phyloP scores from a whole-genome alignment of 2,113 vertebrate genomes.

The Stegostoma tigrinum region DNA sequence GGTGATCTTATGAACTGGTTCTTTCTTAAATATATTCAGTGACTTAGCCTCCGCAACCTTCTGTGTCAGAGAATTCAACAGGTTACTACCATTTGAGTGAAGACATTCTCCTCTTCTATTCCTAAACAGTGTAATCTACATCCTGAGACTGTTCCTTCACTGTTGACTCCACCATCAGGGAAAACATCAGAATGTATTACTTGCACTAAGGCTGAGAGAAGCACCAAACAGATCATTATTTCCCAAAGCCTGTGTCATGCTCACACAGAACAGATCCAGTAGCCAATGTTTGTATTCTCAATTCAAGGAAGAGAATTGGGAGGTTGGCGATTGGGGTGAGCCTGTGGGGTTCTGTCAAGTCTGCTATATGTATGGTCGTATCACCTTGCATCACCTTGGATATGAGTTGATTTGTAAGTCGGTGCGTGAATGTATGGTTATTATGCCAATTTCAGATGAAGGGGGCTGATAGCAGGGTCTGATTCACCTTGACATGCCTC shows the following conservation, averaged over 20 bases:
- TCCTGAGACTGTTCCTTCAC: too few species aligned
- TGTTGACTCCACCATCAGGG: too few species aligned
- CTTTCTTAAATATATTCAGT: too few species aligned
- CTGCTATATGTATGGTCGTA: not conserved
- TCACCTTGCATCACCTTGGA: not conserved
- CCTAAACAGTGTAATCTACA: too few species aligned
- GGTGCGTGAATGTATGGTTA: not conserved
- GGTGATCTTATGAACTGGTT: too few species aligned
- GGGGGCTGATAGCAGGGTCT: too few species aligned
- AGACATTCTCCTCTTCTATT: too few species aligned
- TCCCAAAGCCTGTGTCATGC: not conserved
- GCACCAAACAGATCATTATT: not conserved
- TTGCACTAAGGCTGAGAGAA: not conserved
- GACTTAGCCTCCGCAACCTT: too few species aligned
- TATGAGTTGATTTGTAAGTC: not conserved
- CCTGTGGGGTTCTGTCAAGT: not conserved
- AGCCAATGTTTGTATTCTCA: not conserved
- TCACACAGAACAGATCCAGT: not conserved
- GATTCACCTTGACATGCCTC: too few species aligned
- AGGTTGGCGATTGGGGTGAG: not conserved
- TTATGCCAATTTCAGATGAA: not conserved
- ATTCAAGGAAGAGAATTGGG: not conserved
- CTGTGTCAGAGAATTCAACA: too few species aligned
- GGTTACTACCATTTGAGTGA: too few species aligned
- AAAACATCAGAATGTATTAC: not conserved